Percentiles rank a stretch among this genome's conserved stretches.
phyloP scores from a whole-genome alignment of 53 echinoderm and acorn worm species.

The Apostichopus leukothele region DNA sequence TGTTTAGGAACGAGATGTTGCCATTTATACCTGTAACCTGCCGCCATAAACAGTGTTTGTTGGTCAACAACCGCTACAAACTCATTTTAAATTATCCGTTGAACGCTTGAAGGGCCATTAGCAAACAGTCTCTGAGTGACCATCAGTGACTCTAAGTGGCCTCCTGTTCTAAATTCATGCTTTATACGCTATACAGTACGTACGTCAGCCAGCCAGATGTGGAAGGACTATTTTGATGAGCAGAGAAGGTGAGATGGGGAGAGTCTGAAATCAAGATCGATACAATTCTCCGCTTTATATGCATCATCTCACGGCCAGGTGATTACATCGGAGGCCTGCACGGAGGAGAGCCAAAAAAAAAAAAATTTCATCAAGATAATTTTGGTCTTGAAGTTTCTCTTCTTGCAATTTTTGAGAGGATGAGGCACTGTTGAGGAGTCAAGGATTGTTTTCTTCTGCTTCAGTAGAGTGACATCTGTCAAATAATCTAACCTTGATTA shows the following conservation, averaged over 20 bases:
- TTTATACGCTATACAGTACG: background rate
- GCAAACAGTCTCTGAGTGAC: slow-evolving; percentile 2
- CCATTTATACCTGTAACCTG: no score
- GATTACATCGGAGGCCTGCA: slow-evolving; percentile 35
- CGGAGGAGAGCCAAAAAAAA: background rate
- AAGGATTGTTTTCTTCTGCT: background rate
- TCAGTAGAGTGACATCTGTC: slow-evolving; percentile 7
- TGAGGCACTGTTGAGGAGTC: background rate
- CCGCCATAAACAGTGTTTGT: no score
- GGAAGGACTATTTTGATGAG: background rate
- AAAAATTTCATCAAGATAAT: background rate
- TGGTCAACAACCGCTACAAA: no score
- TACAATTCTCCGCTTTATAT: background rate
- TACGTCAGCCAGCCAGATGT: background rate
- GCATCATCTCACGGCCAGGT: background rate
- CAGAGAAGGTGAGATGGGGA: no score
- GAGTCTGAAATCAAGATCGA: background rate
- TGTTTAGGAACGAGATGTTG: no score
- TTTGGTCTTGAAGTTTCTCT: background rate
- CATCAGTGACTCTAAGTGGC: background rate
- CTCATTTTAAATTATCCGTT: no score
- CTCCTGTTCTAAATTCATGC: background rate
- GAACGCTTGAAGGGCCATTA: slow-evolving; percentile 11
- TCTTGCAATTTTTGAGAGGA: background rate
- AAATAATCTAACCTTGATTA: background rate